phyloP scores from a whole-genome alignment of 2,888 invertebrate species.

The Aporophyla nigra region DNA sequence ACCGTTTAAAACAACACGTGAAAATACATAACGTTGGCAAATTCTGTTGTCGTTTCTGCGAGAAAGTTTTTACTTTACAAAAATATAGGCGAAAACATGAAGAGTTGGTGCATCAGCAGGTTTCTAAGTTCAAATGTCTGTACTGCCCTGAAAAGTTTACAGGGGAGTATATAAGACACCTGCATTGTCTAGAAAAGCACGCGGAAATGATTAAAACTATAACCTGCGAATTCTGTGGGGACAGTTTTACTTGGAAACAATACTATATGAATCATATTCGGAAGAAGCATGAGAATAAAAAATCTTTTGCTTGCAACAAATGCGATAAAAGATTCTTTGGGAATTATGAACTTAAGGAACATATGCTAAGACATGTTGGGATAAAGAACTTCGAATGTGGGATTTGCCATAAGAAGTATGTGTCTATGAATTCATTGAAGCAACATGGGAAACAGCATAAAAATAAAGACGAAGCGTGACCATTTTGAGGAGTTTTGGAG shows the following conservation, averaged over 20 bases:
- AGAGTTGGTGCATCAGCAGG: constrained; percentile 72
- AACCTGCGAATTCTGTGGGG: constrained; percentile 83
- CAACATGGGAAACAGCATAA: constrained; percentile 68
- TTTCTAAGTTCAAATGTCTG: constrained; percentile 71
- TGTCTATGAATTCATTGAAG: constrained; percentile 64
- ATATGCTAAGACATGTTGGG: constrained; percentile 26
- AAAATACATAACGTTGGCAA: constrained; percentile 83
- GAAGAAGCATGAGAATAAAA: constrained; percentile 74
- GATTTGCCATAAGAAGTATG: constrained; percentile 62
- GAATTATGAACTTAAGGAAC: constrained; percentile 46
- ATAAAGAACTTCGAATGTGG: constrained; percentile 48
- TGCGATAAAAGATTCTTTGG: constrained; percentile 66
- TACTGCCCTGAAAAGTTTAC: constrained; percentile 76
- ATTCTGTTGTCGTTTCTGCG: constrained; percentile 84
- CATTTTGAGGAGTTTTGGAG: not conserved
- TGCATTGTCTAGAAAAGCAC: constrained; percentile 75
- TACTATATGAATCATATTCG: constrained; percentile 83
- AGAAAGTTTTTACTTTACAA: constrained; percentile 82
- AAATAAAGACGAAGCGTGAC: constrained; percentile 20
- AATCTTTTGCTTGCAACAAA: constrained; percentile 66
- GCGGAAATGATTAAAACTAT: constrained; percentile 71
- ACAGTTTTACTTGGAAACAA: constrained; percentile 82
- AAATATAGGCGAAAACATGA: constrained; percentile 78
- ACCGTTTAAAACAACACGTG: constrained; percentile 78
- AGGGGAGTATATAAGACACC: constrained; percentile 68